Percentiles rank a stretch among this genome's conserved stretches.
phyloP scores from a whole-genome alignment of 2,113 vertebrate species.

The Xiphias gladius region DNA sequence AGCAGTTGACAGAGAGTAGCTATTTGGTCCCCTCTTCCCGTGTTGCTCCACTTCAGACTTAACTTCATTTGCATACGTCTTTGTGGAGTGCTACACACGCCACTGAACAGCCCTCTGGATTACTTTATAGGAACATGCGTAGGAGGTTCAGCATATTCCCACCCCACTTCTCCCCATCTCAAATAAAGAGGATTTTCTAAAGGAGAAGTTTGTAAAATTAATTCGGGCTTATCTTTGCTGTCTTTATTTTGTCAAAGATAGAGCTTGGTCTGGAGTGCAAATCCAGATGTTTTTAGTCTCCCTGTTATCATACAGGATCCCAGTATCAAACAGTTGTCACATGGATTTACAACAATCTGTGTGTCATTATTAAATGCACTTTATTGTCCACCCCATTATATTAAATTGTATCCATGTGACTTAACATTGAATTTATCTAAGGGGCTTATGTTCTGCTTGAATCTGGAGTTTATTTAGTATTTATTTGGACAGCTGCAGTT shows the following conservation, averaged over 20 bases:
- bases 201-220: constrained; percentile 54
- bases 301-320: constrained; percentile 8
- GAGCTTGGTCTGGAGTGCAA: constrained; percentile 36
- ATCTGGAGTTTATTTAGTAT: constrained; percentile 50
- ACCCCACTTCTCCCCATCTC: constrained; percentile 35
- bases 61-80: constrained; percentile 75
- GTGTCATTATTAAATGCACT: constrained; percentile 40
- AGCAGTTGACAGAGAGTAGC: constrained; percentile 59
- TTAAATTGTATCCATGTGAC: constrained; percentile 25
- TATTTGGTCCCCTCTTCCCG: constrained; percentile 58
- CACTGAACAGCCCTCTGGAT: constrained; percentile 73
- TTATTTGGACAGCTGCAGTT: constrained; percentile 45
- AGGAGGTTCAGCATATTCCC: constrained; percentile 60
- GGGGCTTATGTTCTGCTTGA: constrained; percentile 21
- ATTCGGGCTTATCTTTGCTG: constrained; percentile 48
- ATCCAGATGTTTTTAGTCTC: constrained; percentile 30
- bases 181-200: constrained; percentile 64
- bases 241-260: constrained; percentile 43
- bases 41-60: constrained; percentile 68
- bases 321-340: constrained; percentile 23
- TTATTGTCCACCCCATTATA: constrained; percentile 7
- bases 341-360: neutral
- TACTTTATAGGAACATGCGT: constrained; percentile 58
- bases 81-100: constrained; percentile 62
- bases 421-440: constrained; percentile 9